phyloP scores from a whole-genome alignment of 2,797 vertebrate species.

The Smutsia temminckii region DNA sequence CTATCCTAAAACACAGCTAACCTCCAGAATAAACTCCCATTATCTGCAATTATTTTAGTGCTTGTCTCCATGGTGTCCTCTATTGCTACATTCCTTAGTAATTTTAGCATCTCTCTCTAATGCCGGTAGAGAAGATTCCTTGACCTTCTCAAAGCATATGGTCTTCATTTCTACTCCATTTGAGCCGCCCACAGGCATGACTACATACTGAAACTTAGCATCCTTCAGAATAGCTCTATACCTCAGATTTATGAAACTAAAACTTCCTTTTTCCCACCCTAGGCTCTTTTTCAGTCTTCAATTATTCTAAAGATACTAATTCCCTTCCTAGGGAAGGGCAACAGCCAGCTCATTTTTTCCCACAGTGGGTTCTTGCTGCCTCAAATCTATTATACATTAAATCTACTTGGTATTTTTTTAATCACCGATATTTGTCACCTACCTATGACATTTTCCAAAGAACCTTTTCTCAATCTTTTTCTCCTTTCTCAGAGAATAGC shows the following conservation, averaged over 20 bases:
- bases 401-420: neutral
- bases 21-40: neutral
- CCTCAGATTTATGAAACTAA: neutral
- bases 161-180: neutral
- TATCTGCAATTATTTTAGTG: neutral
- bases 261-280: neutral
- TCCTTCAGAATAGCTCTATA: neutral
- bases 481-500: neutral
- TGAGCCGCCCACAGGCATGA: neutral
- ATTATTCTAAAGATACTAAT: neutral
- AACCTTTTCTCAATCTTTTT: constrained; percentile 26
- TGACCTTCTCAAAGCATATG: neutral
- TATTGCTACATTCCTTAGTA: neutral
- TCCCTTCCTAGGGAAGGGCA: neutral
- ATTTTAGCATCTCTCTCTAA: neutral
- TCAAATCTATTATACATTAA: constrained; percentile 43
- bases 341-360: neutral
- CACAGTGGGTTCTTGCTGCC: neutral
- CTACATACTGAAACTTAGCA: neutral
- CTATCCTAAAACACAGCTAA: neutral
- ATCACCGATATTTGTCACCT: neutral
- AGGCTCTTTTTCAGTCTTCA: neutral
- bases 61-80: neutral
- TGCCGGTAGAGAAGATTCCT: neutral
- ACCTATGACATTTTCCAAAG: neutral